These are phyloP conservation scores for Physocephala rufipes DNA, from an alignment of 2,888 invertebrate species.

Conservation along the genomic window DNA sequence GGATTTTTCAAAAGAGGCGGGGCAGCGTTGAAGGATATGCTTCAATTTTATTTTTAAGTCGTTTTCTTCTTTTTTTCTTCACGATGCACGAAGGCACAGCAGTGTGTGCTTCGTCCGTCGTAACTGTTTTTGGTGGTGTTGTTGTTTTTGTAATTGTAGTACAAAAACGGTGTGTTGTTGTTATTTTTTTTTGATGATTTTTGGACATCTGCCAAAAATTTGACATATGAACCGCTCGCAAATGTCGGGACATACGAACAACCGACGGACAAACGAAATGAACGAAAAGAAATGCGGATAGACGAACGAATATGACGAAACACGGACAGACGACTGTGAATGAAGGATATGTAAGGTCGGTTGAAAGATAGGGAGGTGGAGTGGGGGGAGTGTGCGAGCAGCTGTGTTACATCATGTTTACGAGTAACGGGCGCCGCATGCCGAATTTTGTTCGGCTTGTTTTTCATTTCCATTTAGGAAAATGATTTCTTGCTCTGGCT, in stretches of 20 bases:
- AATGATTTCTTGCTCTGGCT: slow-evolving; percentile 17
- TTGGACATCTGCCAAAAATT: slow-evolving; percentile 57
- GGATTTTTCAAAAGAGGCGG: not conserved
- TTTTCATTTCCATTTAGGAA: slow-evolving; percentile 25
- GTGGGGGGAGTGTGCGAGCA: too few species aligned
- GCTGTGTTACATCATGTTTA: slow-evolving; percentile 39
- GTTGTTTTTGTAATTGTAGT: slow-evolving; percentile 23
- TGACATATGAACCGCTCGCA: slow-evolving; percentile 57
- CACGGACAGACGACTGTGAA: too few species aligned
- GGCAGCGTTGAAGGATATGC: slow-evolving; percentile 16
- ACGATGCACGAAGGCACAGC: too few species aligned
- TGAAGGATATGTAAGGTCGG: too few species aligned
- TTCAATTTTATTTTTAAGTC: slow-evolving; percentile 26
- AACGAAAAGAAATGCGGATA: slow-evolving; percentile 22
- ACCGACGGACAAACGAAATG: not conserved
- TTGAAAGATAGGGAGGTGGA: too few species aligned
- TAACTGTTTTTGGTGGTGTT: not conserved
- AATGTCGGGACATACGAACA: not conserved
- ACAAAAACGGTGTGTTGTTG: too few species aligned
- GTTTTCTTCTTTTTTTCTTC: too few species aligned
- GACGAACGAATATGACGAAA: slow-evolving; percentile 45
- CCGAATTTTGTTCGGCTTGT: slow-evolving; percentile 22
- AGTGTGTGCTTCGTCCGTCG: not conserved
- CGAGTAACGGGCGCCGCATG: slow-evolving; percentile 32
- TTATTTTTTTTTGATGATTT: slow-evolving; percentile 51